Evolutionary conservation across 2,113 vertebrate genomes (phyloP).

Genomic region (Sprattus sprattus): DNA sequence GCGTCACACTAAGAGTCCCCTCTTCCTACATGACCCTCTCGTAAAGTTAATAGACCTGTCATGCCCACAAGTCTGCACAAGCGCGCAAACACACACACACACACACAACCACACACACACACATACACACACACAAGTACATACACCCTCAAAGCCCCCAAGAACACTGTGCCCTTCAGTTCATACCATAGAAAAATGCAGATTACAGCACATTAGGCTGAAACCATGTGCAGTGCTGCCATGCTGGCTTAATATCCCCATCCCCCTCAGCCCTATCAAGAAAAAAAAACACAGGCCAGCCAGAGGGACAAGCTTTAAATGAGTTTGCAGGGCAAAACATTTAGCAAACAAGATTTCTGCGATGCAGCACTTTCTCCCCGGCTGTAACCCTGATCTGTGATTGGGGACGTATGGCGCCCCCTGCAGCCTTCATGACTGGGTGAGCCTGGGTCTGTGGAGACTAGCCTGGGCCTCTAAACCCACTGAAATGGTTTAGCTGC

Average conservation of each 20-base stretch:
- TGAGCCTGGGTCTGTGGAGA: neutral
- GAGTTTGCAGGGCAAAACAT: slow-evolving; percentile 2
- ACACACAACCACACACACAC: neutral
- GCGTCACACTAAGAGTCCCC: slow-evolving; percentile 5
- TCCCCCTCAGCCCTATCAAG: neutral
- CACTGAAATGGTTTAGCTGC: neutral
- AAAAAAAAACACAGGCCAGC: neutral
- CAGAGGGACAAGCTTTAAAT: neutral
- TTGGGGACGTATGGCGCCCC: neutral
- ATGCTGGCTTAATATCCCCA: neutral
- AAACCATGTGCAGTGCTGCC: neutral
- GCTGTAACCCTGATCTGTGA: neutral
- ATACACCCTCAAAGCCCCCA: neutral
- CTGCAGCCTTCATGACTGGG: neutral
- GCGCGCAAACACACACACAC: neutral
- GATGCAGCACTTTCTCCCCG: slow-evolving; percentile 29
- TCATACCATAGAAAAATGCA: neutral
- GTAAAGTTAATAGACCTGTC: slow-evolving; percentile 18
- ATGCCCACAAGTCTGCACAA: neutral
- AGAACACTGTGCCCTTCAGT: neutral
- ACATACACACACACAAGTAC: neutral
- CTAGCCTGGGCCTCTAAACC: neutral
- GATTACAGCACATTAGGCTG: slow-evolving; percentile 6
- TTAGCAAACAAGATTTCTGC: neutral
- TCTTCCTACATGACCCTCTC: neutral